Percentiles rank a stretch among this genome's conserved stretches.
These are phyloP conservation scores for Drosophila anomalata DNA, from an alignment of 2,888 invertebrate species.

Conservation along the genomic window DNA sequence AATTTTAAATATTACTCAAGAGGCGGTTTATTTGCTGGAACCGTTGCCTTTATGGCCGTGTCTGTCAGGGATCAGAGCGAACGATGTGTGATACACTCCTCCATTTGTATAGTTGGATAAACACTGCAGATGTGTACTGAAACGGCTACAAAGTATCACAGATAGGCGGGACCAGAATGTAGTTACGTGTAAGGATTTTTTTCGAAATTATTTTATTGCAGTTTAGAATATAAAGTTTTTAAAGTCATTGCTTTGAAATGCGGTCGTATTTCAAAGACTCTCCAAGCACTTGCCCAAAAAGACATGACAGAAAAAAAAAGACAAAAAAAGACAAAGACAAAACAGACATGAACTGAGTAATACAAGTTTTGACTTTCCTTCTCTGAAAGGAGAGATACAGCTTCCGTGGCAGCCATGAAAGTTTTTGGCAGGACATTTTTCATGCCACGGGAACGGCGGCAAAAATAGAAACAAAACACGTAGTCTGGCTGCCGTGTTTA, in stretches of 20 bases:
- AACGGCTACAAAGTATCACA: constrained; percentile 17
- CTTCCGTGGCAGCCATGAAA: constrained; percentile 24
- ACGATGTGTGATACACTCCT: constrained; percentile 29
- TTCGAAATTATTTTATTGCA: no score
- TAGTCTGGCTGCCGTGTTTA: constrained; percentile 56
- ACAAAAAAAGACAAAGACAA: no score
- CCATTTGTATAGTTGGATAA: constrained; percentile 41
- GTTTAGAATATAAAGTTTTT: no score
- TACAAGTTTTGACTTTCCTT: constrained; percentile 17
- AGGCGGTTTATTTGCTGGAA: constrained; percentile 35
- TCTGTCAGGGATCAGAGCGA: constrained; percentile 12
- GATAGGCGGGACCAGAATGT: constrained; percentile 9
- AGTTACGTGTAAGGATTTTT: background rate
- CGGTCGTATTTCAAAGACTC: background rate
- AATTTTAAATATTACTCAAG: constrained; percentile 58
- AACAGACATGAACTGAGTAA: constrained; percentile 6
- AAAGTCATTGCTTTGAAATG: background rate
- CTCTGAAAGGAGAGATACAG: constrained; percentile 4
- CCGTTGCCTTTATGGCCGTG: constrained; percentile 27
- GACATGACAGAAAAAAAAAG: no score
- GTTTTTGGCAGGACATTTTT: constrained; percentile 32
- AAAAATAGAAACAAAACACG: constrained; percentile 51
- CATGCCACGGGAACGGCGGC: constrained; percentile 20
- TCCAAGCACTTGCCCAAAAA: background rate
- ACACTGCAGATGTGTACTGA: constrained; percentile 30